phyloP scores from a whole-genome alignment of 2,888 invertebrate species.

The Stomorhina lunata region DNA sequence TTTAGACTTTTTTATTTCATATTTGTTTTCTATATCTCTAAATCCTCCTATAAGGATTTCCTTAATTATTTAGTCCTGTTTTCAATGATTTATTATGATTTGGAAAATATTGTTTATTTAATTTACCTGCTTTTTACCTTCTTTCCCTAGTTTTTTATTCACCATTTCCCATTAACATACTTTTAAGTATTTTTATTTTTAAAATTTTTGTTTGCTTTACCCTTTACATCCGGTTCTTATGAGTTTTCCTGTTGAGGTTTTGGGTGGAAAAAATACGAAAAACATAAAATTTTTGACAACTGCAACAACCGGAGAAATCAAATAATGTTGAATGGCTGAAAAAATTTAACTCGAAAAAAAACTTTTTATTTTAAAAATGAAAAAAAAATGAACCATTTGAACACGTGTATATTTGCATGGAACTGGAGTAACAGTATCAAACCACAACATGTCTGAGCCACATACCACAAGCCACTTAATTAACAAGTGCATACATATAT shows the following conservation, averaged over 20 bases:
- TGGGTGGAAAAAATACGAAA: not conserved
- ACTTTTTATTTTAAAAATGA: conserved; percentile 38
- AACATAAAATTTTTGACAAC: conserved; percentile 50
- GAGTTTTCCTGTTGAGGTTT: conserved; percentile 27
- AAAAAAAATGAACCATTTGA: not conserved
- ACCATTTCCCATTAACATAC: not conserved
- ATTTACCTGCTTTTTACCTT: conserved; percentile 47
- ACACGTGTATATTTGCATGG: conserved; percentile 22
- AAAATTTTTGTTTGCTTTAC: not conserved
- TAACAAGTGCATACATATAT: conserved; percentile 65
- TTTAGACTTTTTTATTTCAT: too few relatives aligned
- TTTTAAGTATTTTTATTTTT: not conserved
- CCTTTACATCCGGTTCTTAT: conserved; percentile 12
- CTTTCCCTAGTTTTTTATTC: conserved; percentile 4
- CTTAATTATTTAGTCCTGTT: too few relatives aligned
- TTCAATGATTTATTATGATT: conserved; percentile 28
- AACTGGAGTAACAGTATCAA: conserved; percentile 42
- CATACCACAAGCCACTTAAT: conserved; percentile 65
- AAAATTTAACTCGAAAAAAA: conserved; percentile 1
- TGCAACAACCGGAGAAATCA: not conserved
- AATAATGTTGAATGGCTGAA: not conserved
- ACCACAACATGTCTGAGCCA: conserved; percentile 63
- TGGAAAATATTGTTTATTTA: conserved; percentile 33
- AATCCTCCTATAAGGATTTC: too few relatives aligned
- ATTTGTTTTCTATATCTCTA: too few relatives aligned